Evolutionary conservation across 2,888 invertebrate genomes (phyloP), one percentile per base, ranked within the genome.

Genomic region (Coelogynopora nodosa): DNA sequence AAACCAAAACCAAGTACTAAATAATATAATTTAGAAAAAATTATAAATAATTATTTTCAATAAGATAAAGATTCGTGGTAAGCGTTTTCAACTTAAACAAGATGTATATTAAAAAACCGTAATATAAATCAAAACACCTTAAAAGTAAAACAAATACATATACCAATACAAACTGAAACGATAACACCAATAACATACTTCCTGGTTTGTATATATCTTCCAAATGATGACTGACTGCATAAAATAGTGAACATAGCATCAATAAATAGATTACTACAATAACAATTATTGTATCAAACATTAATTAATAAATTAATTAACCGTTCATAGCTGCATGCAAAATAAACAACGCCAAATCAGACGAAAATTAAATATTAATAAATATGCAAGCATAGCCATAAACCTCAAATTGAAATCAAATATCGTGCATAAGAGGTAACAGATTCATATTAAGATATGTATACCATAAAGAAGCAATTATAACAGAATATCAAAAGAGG

Each of bases 211-310:
- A 30, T 82, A 82, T 2, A 82, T 82, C 30, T 82, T 82, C 82
- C 82, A 82, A 82, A 82, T 82, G 30, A 82, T 82, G 2, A 82
- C 82, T 5, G 82, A 82, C 82, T 82, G 31, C 82, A 82, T 31
- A 23, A 2, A 23, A 5, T 1, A 82, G 30, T 29, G 23, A 26
- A 26, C 26, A 80, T n/a, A n/a, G n/a, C n/a, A n/a, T n/a, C n/a
- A n/a, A n/a, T n/a, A n/a, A n/a, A n/a, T n/a, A n/a, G n/a, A n/a
- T n/a, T n/a, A n/a, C n/a, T n/a, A n/a, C n/a, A n/a, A n/a, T n/a
- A n/a, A n/a, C n/a, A n/a, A n/a, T n/a, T n/a, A n/a, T n/a, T n/a
- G n/a, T n/a, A n/a, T n/a, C n/a, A n/a, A n/a, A n/a, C n/a, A n/a
- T n/a, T n/a, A n/a, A n/a, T n/a, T n/a, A n/a, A 49, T 18, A 49